Evolutionary conservation across 2,888 invertebrate genomes (phyloP).

Genomic region (Platyscelio sp.): DNA sequence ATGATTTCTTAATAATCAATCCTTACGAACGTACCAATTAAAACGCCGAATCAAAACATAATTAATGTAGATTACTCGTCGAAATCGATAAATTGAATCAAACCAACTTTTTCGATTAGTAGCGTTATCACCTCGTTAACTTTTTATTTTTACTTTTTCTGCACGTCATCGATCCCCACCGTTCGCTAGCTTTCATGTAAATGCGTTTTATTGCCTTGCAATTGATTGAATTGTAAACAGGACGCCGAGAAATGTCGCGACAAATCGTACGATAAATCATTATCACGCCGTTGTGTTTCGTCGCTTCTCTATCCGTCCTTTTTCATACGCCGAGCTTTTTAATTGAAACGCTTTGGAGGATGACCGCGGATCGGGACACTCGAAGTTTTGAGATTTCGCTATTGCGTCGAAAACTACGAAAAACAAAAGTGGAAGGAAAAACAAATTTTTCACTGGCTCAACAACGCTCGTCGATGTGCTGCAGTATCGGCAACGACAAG

Average conservation of each 20-base stretch:
- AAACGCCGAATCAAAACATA: slow-evolving; percentile 4
- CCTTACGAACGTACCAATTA: background rate
- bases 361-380: no score
- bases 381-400: no score
- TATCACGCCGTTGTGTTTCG: no score
- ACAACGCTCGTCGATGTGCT: no score
- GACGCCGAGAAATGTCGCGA: slow-evolving; percentile 64
- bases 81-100: slow-evolving; percentile 17
- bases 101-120: background rate
- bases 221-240: slow-evolving; percentile 74
- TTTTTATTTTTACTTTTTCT: background rate
- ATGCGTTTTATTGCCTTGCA: slow-evolving; percentile 67
- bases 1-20: background rate
- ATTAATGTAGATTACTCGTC: slow-evolving; percentile 33
- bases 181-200: slow-evolving; percentile 39
- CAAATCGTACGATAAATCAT: slow-evolving; percentile 59
- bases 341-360: slow-evolving; percentile 19
- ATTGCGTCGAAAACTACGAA: no score
- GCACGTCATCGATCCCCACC: slow-evolving; percentile 32
- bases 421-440: no score
- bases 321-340: slow-evolving; percentile 8
- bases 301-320: background rate
- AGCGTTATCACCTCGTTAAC: slow-evolving; percentile 43
- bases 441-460: no score
- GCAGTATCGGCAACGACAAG: no score